These are phyloP conservation scores for Paramisgurnus dabryanus DNA, from an alignment of 2,113 vertebrate genomes.

Conservation along the genomic window DNA sequence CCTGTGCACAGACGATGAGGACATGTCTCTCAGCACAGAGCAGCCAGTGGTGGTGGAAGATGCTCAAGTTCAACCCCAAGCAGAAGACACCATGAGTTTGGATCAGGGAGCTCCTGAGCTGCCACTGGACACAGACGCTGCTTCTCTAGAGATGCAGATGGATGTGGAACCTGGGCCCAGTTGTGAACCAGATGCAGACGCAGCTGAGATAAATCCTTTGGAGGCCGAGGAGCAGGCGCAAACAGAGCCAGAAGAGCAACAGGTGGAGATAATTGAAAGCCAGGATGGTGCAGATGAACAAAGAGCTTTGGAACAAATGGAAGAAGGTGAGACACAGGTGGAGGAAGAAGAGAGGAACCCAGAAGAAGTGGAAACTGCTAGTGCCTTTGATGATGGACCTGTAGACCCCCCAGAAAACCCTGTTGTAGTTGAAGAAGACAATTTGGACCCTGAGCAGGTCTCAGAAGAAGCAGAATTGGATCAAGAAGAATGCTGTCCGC, in stretches of 20 bases:
- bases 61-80: slow-evolving; percentile 49
- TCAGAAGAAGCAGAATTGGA: slow-evolving; percentile 49
- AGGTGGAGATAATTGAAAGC: background rate
- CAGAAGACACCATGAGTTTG: slow-evolving; percentile 66
- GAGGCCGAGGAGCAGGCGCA: background rate
- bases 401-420: slow-evolving; percentile 41
- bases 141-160: slow-evolving; percentile 34
- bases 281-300: background rate
- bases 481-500: slow-evolving; percentile 61
- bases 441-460: background rate
- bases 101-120: slow-evolving; percentile 66
- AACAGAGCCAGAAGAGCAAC: background rate
- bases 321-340: background rate
- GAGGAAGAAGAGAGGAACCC: background rate
- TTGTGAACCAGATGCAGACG: slow-evolving; percentile 57
- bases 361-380: background rate
- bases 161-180: slow-evolving; percentile 24
- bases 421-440: background rate
- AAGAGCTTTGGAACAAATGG: slow-evolving; percentile 15
- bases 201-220: slow-evolving; percentile 22
- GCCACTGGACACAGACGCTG: slow-evolving; percentile 49
- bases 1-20: slow-evolving; percentile 82
- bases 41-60: slow-evolving; percentile 49
- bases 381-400: slow-evolving; percentile 50
- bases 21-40: slow-evolving; percentile 79